A percentile compares a stretch with the other conserved stretches of the same genome.
These are phyloP conservation scores for Heliconius hermathena DNA, from an alignment of 1,140 invertebrate species.

Conservation along the genomic window DNA sequence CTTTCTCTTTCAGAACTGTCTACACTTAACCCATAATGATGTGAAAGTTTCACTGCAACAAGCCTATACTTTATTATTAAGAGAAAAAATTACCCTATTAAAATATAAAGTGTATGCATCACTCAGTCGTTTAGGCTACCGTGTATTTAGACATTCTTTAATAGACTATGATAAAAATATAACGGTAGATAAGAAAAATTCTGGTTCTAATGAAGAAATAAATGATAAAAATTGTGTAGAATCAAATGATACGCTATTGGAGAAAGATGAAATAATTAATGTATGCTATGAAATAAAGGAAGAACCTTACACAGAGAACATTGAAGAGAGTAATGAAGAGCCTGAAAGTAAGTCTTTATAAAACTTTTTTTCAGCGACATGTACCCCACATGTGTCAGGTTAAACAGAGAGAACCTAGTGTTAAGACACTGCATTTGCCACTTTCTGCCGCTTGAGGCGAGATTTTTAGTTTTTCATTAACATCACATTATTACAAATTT, in stretches of 20 bases:
- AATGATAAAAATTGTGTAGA: conserved; percentile 7
- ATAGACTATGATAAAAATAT: conserved; percentile 8
- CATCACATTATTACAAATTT: no score
- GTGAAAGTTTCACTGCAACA: conserved; percentile 84
- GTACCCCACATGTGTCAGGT: no score
- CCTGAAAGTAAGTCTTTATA: no score
- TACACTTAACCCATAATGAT: conserved; percentile 82
- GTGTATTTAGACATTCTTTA: conserved; percentile 61
- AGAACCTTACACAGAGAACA: background rate
- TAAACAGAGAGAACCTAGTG: no score
- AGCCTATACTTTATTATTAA: conserved; percentile 83
- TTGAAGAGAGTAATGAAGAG: background rate
- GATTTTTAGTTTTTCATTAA: no score
- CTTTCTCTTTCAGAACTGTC: conserved; percentile 80
- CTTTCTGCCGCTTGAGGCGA: no score
- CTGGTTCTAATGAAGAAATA: background rate
- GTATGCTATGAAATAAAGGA: background rate
- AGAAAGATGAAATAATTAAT: background rate
- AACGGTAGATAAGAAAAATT: background rate
- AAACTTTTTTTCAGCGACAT: no score
- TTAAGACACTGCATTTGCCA: no score
- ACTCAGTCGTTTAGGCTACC: conserved; percentile 83
- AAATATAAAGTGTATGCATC: conserved; percentile 85
- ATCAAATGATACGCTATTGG: background rate
- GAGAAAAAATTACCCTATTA: conserved; percentile 72